Base-by-base conservation (phyloP, 2,113 vertebrate genomes). In the Cricetomys ansorgei region DNA sequence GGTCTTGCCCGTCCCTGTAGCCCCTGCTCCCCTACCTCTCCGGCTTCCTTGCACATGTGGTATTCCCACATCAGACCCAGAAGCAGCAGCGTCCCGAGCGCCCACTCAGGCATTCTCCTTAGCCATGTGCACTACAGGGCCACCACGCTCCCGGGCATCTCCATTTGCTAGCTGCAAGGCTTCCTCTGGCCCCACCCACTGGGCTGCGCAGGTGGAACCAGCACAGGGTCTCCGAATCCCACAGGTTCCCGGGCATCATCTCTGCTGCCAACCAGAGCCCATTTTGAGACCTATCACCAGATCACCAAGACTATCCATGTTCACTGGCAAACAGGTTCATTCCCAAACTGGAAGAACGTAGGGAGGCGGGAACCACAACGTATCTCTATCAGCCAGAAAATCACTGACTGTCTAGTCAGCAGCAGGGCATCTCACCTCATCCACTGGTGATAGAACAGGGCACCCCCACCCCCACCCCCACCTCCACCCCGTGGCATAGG, bases 101-200 rank as follows among this genome's bases (percentile, higher is more conserved):
- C 17, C 25, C 1, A 8, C n/a, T 37, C 25, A 1, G 5, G 45
- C 13, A 27, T 3, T 31, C 23, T 48, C 29, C 53, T 72, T 53
- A 0, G 8, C 15, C 29, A 7, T 0, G 2, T 0, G 3, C 25
- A 19, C 17, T 5, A 2, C 2, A 55, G 10, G n/a, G 9, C 5
- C 48, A 50, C 15, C 7, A 0, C 6, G 17, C 25, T 57, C 59
- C n/a, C 59, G 19, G 31, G 10, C 25, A 17, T 1, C 34, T 29
- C n/a, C 85, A 0, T 5, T 1, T 45, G 34, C 40, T 5, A 2
- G 27, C 7, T 37, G 50, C 29, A 43, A 19, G 72, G 55, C 19
- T 21, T 27, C 0, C 0, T 57, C 31, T 64, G 43, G 37, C 12
- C 45, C 34, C 25, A 27, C 57, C 53, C 1, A 7, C 43, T 31